Percentiles rank a stretch among this genome's conserved stretches.
Evolutionary conservation across 2,113 vertebrate genomes (phyloP).

Genomic region (Clarias batrachus): DNA sequence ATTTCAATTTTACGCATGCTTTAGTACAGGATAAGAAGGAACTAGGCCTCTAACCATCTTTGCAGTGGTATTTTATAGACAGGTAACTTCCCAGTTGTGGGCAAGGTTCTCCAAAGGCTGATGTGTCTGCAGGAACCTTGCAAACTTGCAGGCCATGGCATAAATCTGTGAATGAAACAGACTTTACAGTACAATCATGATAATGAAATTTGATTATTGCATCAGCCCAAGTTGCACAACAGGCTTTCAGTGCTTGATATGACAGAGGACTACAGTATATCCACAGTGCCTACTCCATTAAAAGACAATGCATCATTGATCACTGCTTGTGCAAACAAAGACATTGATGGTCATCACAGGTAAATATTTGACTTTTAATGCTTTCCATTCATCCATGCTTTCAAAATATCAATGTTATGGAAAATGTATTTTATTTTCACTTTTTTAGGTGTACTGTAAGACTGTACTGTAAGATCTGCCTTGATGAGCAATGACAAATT

Average conservation of each 20-base stretch:
- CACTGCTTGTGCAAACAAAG: background rate
- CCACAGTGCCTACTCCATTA: background rate
- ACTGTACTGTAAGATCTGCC: no score
- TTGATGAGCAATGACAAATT: background rate
- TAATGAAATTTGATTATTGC: background rate
- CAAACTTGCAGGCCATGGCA: conserved; percentile 85
- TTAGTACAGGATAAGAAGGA: background rate
- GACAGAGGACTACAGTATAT: background rate
- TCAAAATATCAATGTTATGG: background rate
- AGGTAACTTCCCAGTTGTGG: conserved; percentile 83
- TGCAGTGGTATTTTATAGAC: conserved; percentile 84
- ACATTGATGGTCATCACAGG: background rate
- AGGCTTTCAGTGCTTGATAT: background rate
- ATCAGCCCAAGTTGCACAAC: background rate
- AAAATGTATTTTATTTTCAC: background rate
- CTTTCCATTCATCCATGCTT: background rate
- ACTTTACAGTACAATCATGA: background rate
- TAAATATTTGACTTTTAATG: conserved; percentile 11
- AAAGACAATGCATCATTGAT: background rate
- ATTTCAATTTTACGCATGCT: background rate
- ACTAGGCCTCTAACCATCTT: conserved; percentile 74
- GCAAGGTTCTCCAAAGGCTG: conserved; percentile 82
- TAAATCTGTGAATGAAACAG: conserved; percentile 66
- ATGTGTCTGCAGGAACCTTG: conserved; percentile 75
- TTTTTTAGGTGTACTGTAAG: background rate